Conservation (phyloP, 2,888 invertebrate genomes). For the Nymphalis urticae region DNA sequence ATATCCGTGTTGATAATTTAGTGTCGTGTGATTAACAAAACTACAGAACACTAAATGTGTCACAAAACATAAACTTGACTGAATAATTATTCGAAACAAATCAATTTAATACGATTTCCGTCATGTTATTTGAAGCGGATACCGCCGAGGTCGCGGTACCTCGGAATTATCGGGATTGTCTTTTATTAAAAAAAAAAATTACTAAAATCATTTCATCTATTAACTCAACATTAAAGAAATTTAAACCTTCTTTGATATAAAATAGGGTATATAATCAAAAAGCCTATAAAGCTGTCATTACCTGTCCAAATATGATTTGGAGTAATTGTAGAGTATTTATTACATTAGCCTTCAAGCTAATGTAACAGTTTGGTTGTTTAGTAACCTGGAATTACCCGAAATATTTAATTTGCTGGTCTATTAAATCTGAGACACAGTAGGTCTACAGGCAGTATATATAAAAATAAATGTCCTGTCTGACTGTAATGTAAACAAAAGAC, state of each 20-base stretch:
- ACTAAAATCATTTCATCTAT: neutral
- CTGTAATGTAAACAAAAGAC: no score
- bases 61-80: neutral
- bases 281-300: neutral
- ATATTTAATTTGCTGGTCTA: neutral
- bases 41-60: neutral
- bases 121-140: slow-evolving; percentile 59
- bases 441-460: no score
- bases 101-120: slow-evolving; percentile 54
- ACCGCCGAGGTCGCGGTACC: slow-evolving; percentile 57
- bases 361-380: slow-evolving; percentile 8
- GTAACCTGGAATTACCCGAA: slow-evolving; percentile 20
- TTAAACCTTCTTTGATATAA: neutral
- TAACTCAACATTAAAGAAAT: neutral
- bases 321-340: slow-evolving; percentile 11
- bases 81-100: neutral
- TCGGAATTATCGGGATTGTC: slow-evolving; percentile 38
- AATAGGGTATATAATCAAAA: slow-evolving; percentile 10
- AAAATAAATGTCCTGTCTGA: no score
- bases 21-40: no score
- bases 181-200: slow-evolving; percentile 24
- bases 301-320: slow-evolving; percentile 9
- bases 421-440: neutral
- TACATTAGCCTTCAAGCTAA: slow-evolving; percentile 17
- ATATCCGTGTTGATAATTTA: no score